These are phyloP conservation scores for Sibirionetta formosa DNA, from an alignment of 2,797 vertebrate species.

Conservation along the genomic window DNA sequence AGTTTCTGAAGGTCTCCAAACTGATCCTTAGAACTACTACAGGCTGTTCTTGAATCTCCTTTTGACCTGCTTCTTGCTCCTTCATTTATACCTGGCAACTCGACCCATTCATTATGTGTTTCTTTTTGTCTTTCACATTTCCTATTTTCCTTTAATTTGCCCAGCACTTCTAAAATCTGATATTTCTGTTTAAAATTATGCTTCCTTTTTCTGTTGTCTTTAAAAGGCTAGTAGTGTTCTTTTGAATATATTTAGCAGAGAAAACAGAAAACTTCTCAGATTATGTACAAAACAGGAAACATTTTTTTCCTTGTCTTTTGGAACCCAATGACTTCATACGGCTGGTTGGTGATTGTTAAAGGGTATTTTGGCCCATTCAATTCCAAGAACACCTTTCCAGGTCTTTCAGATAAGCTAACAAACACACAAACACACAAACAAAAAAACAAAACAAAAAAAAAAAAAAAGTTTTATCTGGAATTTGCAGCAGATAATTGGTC, in stretches of 20 bases:
- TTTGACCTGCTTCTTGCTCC: neutral
- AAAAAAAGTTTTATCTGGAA: neutral
- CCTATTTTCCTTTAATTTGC: neutral
- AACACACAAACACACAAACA: neutral
- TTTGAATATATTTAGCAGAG: neutral
- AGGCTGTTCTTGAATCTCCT: neutral
- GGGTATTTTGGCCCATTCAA: neutral
- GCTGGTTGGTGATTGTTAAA: neutral
- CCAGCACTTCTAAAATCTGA: neutral
- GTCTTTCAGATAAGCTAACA: neutral
- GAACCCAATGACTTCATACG: neutral
- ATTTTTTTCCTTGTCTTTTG: neutral
- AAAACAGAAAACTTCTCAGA: neutral
- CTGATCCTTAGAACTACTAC: neutral
- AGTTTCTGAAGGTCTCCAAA: neutral
- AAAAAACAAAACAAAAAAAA: neutral
- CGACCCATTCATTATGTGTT: accelerated
- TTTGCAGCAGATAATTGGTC: neutral
- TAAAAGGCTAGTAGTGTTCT: neutral
- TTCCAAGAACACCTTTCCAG: neutral
- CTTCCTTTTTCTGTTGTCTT: neutral
- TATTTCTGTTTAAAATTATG: neutral
- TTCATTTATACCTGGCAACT: neutral
- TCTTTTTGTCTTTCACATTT: neutral
- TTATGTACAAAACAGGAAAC: neutral